These are phyloP conservation scores for Penaeus chinensis DNA, from an alignment of 1,140 invertebrate species.

Conservation along the genomic window DNA sequence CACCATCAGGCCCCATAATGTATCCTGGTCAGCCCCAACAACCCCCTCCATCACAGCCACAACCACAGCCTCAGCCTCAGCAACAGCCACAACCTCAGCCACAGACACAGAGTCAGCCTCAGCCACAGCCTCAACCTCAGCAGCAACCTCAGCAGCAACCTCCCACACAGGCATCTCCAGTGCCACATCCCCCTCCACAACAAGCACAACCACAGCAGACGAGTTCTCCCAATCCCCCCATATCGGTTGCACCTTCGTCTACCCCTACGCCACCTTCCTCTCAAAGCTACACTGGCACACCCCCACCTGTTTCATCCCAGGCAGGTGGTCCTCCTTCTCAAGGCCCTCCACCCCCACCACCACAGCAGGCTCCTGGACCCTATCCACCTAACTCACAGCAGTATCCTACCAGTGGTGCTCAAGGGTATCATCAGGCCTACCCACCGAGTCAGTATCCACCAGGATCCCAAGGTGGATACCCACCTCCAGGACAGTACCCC, in stretches of 20 bases:
- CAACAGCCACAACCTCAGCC: conserved; percentile 34
- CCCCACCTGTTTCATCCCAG: conserved; percentile 51
- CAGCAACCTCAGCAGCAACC: conserved; percentile 21
- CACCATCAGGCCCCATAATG: conserved; percentile 68
- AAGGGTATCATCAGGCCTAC: conserved; percentile 55
- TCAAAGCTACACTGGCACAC: conserved; percentile 63
- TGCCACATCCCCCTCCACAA: conserved; percentile 67
- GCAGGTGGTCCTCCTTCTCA: conserved; percentile 16
- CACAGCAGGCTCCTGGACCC: conserved; percentile 68
- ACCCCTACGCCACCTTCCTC: conserved; percentile 61
- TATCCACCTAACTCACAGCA: conserved; percentile 62
- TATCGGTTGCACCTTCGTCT: conserved; percentile 48
- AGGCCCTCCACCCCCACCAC: conserved; percentile 62
- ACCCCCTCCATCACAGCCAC: conserved; percentile 65
- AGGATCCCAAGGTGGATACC: conserved; percentile 52
- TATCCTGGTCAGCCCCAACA: conserved; percentile 67
- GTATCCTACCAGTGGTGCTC: conserved; percentile 52
- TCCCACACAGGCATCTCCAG: conserved; percentile 50
- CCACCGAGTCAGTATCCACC: conserved; percentile 60
- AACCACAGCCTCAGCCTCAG: conserved; percentile 31
- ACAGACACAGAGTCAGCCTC: conserved; percentile 52
- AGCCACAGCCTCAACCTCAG: conserved; percentile 45
- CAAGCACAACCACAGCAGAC: conserved; percentile 67
- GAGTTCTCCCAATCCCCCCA: conserved; percentile 63
- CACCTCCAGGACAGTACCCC: conserved; percentile 52